A percentile compares a stretch with the other conserved stretches of the same genome.
These are phyloP conservation scores for Myotis lucifugus DNA, from an alignment of 2,113 vertebrate species.

Conservation along the genomic window DNA sequence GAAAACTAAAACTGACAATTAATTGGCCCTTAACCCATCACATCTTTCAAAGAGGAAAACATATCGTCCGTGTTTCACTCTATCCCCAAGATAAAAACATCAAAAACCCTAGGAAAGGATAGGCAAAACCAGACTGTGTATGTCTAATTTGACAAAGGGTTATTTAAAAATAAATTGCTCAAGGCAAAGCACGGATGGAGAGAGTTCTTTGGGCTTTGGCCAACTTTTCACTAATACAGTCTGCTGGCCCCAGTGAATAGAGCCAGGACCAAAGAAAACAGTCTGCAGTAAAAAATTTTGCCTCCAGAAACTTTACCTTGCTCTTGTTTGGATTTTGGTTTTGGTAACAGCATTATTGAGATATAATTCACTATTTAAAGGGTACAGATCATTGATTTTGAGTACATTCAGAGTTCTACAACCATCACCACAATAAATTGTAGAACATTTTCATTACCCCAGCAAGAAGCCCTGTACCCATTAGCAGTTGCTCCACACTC, in stretches of 20 bases:
- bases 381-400: neutral
- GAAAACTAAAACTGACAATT: slow-evolving; percentile 75
- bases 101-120: slow-evolving; percentile 71
- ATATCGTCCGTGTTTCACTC: neutral
- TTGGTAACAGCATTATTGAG: slow-evolving; percentile 36
- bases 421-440: neutral
- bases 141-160: slow-evolving; percentile 71
- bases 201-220: slow-evolving; percentile 66
- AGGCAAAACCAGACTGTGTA: slow-evolving; percentile 66
- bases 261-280: slow-evolving; percentile 73
- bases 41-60: slow-evolving; percentile 66
- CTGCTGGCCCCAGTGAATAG: slow-evolving; percentile 30
- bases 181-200: slow-evolving; percentile 62
- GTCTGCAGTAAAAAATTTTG: neutral
- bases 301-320: slow-evolving; percentile 20
- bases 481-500: neutral
- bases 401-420: neutral
- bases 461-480: neutral
- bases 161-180: slow-evolving; percentile 77
- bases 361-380: slow-evolving; percentile 31
- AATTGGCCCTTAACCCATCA: slow-evolving; percentile 72
- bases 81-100: slow-evolving; percentile 75
- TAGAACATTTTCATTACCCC: neutral
- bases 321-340: neutral
- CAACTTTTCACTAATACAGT: slow-evolving; percentile 60